These are phyloP conservation scores for Motacilla tschutschensis DNA, from an alignment of 2,113 vertebrate genomes.

Conservation along the genomic window DNA sequence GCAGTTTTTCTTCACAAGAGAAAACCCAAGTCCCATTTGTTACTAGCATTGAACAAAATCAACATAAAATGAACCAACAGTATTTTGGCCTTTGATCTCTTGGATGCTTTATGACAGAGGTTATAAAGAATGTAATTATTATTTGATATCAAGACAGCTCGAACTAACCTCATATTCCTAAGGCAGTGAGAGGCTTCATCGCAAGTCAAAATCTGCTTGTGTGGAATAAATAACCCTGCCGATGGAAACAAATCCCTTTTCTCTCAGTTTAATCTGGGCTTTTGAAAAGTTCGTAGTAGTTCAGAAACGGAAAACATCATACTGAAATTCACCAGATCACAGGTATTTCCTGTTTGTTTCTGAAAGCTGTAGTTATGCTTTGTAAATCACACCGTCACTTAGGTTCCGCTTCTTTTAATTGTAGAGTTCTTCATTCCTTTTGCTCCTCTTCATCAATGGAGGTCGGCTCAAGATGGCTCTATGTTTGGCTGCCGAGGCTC, in stretches of 20 bases:
- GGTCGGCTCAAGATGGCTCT: neutral
- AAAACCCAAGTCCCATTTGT: neutral
- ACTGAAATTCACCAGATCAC: neutral
- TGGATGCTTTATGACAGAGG: conserved; percentile 46
- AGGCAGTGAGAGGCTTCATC: neutral
- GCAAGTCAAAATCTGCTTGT: neutral
- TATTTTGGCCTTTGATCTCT: conserved; percentile 52
- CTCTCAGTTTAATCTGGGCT: neutral
- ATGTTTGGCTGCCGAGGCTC: neutral
- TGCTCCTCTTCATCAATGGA: neutral
- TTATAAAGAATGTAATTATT: conserved; percentile 44
- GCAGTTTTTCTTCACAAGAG: neutral
- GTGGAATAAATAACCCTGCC: neutral
- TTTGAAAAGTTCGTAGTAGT: neutral
- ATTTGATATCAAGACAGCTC: conserved; percentile 44
- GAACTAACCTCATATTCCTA: conserved; percentile 48
- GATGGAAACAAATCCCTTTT: neutral
- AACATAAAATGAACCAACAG: conserved; percentile 22
- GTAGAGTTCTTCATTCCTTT: neutral
- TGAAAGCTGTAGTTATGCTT: neutral
- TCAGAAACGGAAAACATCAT: neutral
- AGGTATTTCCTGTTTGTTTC: neutral
- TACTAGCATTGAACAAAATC: conserved; percentile 35
- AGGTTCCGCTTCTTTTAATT: neutral
- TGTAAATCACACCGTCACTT: neutral